Evolutionary conservation across 2,797 vertebrate genomes (phyloP), one percentile per base, ranked within the genome.

Genomic region (Peromyscus eremicus): DNA sequence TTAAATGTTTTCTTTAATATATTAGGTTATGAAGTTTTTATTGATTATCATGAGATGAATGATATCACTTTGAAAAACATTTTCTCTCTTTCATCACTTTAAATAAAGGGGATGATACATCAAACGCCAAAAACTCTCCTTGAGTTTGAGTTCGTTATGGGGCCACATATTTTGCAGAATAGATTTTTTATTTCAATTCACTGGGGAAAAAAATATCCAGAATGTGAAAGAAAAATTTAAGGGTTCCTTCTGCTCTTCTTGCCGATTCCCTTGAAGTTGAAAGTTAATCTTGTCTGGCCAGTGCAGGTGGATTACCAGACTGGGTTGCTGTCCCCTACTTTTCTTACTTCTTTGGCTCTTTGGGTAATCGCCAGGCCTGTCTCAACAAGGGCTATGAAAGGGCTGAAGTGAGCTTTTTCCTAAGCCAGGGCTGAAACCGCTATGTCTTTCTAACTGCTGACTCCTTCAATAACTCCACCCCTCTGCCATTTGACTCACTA

Each of bases 21-120:
- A 93, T 97, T 92, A 93, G 91, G 93, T 83, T 97, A 95, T 94
- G 87, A 96, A 49, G 73, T 75, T 77, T 96, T 97, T 92, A 96
- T 97, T 97, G 97, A 98, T 98, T 97, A 95, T 97, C 94, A 87
- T 94, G 96, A 97, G 97, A 97, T 93, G 96, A 98, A 97, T 86
- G 89, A 91, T 95, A 62, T 91, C 81, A 96, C 87, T 97, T 97
- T 71, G 93, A 89, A 97, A 97, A 98, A 95, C 87, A 96, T 96
- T 98, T 97, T 96, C 93, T 96, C 94, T 94, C 92, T 96, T 97
- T 98, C 91, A 96, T 97, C 77, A 84, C 96, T 96, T 97, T 96
- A 97, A 97, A 98, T 96, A 97, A 97, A 97, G 94, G 66, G 89
- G 46, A 73, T 0, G 5, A 97, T 96, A 87, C 16, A 95, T 97